A percentile compares a stretch with the other conserved stretches of the same genome.
phyloP scores from a whole-genome alignment of 2,113 vertebrate genomes.

The Corydoras sp. region DNA sequence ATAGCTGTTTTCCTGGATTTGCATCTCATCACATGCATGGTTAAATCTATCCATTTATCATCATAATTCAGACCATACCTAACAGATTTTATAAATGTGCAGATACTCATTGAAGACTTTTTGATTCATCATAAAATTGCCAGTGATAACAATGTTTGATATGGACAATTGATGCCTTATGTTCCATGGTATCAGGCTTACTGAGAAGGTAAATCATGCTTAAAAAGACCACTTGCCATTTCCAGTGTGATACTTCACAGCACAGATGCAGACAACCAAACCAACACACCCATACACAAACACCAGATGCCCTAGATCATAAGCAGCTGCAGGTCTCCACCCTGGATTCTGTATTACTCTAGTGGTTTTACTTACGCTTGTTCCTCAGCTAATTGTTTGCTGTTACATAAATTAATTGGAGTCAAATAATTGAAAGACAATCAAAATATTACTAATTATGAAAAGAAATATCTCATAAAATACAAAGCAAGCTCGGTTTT shows the following conservation, averaged over 20 bases:
- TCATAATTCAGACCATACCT: conserved; percentile 10
- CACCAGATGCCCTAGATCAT: conserved; percentile 28
- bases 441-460: no score
- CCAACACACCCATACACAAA: conserved; percentile 13
- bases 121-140: not conserved
- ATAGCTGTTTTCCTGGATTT: conserved; percentile 16
- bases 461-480: no score
- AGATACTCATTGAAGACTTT: conserved; percentile 15
- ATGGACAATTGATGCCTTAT: conserved; percentile 31
- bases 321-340: conserved; percentile 26
- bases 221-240: conserved; percentile 16
- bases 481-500: no score
- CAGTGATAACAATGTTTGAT: conserved; percentile 31
- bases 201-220: conserved; percentile 24
- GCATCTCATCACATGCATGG: conserved; percentile 16
- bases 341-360: conserved; percentile 18
- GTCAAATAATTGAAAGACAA: no score
- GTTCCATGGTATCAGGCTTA: conserved; percentile 33
- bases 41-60: conserved; percentile 2
- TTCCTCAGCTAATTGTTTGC: no score
- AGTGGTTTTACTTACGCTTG: conserved; percentile 5
- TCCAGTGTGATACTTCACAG: conserved; percentile 1
- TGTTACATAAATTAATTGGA: no score
- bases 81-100: not conserved
- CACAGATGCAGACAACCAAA: conserved; percentile 3